A percentile compares a stretch with the other conserved stretches of the same genome.
phyloP scores from a whole-genome alignment of 1,140 invertebrate species.

The Hylaeus anthracinus region DNA sequence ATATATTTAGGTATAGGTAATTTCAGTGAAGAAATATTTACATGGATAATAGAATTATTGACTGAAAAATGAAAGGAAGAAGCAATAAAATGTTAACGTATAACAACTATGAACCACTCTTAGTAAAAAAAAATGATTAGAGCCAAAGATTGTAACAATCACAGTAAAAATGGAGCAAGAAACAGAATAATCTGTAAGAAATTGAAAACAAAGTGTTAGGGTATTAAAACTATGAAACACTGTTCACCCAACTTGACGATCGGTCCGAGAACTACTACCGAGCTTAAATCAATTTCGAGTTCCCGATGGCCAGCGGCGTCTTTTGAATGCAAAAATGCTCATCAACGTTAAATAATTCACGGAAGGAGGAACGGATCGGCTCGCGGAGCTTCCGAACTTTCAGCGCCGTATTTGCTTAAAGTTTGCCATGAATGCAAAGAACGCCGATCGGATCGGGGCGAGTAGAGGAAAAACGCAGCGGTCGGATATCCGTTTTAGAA shows the following conservation, averaged over 20 bases:
- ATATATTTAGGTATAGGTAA: too few relatives aligned
- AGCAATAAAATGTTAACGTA: too few relatives aligned
- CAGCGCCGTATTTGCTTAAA: slow-evolving; percentile 2
- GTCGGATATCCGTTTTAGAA: slow-evolving; percentile 45
- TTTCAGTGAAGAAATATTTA: too few relatives aligned
- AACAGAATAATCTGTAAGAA: too few relatives aligned
- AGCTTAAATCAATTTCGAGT: not conserved
- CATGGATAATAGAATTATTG: too few relatives aligned
- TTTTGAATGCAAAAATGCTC: slow-evolving; percentile 5
- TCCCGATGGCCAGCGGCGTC: too few relatives aligned
- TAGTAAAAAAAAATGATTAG: too few relatives aligned
- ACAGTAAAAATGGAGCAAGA: too few relatives aligned
- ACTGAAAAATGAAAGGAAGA: too few relatives aligned
- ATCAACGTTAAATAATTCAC: not conserved
- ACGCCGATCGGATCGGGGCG: slow-evolving; percentile 1
- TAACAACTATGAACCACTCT: too few relatives aligned
- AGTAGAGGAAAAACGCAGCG: not conserved
- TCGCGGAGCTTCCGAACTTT: slow-evolving; percentile 3
- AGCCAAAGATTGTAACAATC: too few relatives aligned
- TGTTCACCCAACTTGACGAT: not conserved
- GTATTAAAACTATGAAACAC: not conserved
- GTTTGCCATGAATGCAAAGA: slow-evolving; percentile 16
- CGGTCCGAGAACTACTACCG: not conserved
- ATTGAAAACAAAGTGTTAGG: too few relatives aligned
- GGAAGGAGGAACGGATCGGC: not conserved